Conservation (phyloP, 2,888 invertebrate genomes). For the Brachynemurus nebulosus region DNA sequence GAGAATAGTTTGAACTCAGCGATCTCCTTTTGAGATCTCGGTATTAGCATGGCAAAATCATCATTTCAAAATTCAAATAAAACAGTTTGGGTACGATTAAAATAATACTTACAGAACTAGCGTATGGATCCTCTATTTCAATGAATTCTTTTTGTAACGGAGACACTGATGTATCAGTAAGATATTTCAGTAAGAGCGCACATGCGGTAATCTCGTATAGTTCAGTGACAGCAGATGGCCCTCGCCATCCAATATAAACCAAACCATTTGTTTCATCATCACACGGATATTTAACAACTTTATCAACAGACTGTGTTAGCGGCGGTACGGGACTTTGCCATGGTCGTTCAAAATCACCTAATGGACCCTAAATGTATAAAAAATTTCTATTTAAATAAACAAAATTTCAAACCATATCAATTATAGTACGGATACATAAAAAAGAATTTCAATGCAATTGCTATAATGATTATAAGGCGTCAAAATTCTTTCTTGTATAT, state of each 20-base stretch:
- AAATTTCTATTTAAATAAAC: background rate
- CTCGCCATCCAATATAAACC: slow-evolving; percentile 66
- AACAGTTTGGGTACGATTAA: too few relatives aligned
- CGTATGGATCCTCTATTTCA: slow-evolving; percentile 66
- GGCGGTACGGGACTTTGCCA: slow-evolving; percentile 64
- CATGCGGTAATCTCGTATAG: slow-evolving; percentile 47
- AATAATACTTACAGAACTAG: slow-evolving; percentile 58
- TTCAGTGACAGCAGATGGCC: slow-evolving; percentile 48
- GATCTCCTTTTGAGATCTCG: too few relatives aligned
- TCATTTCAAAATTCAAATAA: too few relatives aligned
- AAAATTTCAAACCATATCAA: background rate
- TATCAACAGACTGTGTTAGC: slow-evolving; percentile 38
- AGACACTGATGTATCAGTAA: slow-evolving; percentile 76
- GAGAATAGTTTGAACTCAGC: slow-evolving; percentile 5
- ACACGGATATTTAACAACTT: slow-evolving; percentile 57
- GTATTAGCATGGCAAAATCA: too few relatives aligned
- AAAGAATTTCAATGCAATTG: background rate
- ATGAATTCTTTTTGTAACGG: slow-evolving; percentile 74
- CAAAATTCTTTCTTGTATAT: slow-evolving; percentile 17
- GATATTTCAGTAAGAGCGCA: slow-evolving; percentile 59
- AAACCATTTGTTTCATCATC: slow-evolving; percentile 73
- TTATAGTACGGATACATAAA: background rate
- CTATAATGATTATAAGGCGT: background rate
- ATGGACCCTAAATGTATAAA: slow-evolving; percentile 30
- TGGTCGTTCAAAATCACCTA: slow-evolving; percentile 49